These are phyloP conservation scores for Tenthredo notha DNA, from an alignment of 2,888 invertebrate species.

Conservation along the genomic window DNA sequence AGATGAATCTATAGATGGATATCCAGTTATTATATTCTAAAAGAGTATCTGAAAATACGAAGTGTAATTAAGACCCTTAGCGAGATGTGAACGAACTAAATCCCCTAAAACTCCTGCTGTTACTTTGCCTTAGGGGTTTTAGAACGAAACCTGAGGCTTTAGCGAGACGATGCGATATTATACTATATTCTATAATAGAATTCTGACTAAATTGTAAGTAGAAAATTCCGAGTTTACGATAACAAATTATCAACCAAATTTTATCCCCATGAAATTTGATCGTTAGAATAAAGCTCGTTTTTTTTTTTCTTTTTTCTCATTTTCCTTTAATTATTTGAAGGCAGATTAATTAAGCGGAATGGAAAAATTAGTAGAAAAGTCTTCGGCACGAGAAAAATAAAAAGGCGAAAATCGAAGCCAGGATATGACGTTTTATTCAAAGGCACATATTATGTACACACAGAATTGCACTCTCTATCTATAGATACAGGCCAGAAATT, in stretches of 20 bases:
- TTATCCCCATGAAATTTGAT: neutral
- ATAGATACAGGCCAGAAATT: neutral
- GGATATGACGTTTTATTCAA: neutral
- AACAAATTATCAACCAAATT: neutral
- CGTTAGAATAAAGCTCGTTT: neutral
- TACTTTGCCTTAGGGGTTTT: neutral
- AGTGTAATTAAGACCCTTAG: constrained; percentile 3
- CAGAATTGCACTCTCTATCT: no score
- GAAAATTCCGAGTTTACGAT: neutral
- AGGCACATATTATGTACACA: neutral
- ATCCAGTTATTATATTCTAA: neutral
- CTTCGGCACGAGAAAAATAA: neutral
- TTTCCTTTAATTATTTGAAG: neutral
- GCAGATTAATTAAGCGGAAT: neutral
- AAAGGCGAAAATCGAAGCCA: neutral
- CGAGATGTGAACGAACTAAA: neutral
- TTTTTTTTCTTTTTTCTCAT: neutral
- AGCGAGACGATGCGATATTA: neutral
- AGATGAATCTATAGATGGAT: neutral
- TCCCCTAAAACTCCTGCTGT: constrained; percentile 10
- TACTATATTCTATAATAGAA: neutral
- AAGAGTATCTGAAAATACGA: neutral
- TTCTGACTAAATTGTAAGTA: neutral
- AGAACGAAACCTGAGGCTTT: neutral
- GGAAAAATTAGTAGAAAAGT: neutral